Evolutionary conservation across 2,113 vertebrate species (phyloP).

Genomic region (Aphyosemion australe): DNA sequence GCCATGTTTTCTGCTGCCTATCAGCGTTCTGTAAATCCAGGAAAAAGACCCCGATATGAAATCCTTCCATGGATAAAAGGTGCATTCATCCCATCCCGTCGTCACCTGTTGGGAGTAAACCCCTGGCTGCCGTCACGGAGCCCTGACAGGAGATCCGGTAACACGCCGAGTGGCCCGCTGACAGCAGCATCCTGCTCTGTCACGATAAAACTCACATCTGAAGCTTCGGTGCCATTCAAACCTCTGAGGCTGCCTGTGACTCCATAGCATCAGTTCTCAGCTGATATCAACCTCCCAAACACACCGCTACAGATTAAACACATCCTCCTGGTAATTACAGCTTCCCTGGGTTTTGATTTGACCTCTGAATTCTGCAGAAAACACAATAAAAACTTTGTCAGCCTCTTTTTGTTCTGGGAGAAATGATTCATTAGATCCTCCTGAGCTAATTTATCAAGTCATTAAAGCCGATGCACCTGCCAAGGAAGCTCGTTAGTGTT

Average conservation of each 20-base stretch:
- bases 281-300: conserved; percentile 1
- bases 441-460: conserved; percentile 40
- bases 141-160: background rate
- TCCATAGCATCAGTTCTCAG: conserved; percentile 18
- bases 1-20: background rate
- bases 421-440: conserved; percentile 36
- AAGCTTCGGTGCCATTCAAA: conserved; percentile 9
- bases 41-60: background rate
- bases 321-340: conserved; percentile 19
- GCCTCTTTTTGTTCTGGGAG: conserved; percentile 41
- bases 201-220: conserved; percentile 32
- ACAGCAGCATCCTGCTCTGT: conserved; percentile 32
- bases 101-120: conserved; percentile 19
- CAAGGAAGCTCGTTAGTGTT: background rate
- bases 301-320: background rate
- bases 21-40: conserved; percentile 16
- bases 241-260: background rate
- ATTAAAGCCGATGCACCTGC: conserved; percentile 18
- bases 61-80: conserved; percentile 18
- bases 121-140: background rate
- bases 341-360: conserved; percentile 12
- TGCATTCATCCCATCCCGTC: conserved; percentile 7
- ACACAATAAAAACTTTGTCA: conserved; percentile 36
- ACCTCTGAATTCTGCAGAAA: conserved; percentile 17
- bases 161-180: conserved; percentile 7